Evolutionary conservation across 2,113 vertebrate species (phyloP), one percentile per base, ranked within the genome.

Genomic region (Piliocolobus tephrosceles): DNA sequence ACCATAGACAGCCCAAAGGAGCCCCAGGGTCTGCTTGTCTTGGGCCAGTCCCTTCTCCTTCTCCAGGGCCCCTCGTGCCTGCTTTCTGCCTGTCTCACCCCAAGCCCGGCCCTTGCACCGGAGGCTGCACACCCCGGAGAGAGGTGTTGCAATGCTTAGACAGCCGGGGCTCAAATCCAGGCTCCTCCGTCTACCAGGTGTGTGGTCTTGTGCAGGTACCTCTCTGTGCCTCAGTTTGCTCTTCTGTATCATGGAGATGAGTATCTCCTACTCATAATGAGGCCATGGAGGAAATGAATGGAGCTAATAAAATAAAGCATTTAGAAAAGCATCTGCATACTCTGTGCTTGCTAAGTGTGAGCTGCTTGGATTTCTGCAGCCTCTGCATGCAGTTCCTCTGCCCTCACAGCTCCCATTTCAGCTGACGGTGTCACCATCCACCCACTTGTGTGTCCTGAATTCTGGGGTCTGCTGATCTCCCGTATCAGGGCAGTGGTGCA

Each of bases 321-420:
- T 40, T n/a, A 0, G 2, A 27, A 16, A 2, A 0, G 23, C 0
- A 16, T 14, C 14, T 2, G 27, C 0, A 6, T 0, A 3, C 7
- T 38, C 11, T 4, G 47, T 4, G 47, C 68, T 52, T 6, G 40
- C 78, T 8, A 11, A 64, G 5, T 2, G 2, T 38, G 2, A 18
- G 32, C 55, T 38, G 55, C 2, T 50, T 30, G n/a, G 22, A 12
- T 22, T 66, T 55, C 38, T 35, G 11, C 5, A 1, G 73, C 50
- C 27, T 64, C 12, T 64, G 27, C 6, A 9, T n/a, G 17, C n/a
- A 0, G 12, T 45, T 45, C 18, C 45, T 45, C 6, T 7, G 2
- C 2, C 9, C 43, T 27, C 43, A 2, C 61, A 6, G 45, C 18
- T 38, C 88, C 55, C 2, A 8, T 10, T 22, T 35, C 40, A 20